phyloP scores from a whole-genome alignment of 2,113 vertebrate genomes.

The Pteronura brasiliensis region DNA sequence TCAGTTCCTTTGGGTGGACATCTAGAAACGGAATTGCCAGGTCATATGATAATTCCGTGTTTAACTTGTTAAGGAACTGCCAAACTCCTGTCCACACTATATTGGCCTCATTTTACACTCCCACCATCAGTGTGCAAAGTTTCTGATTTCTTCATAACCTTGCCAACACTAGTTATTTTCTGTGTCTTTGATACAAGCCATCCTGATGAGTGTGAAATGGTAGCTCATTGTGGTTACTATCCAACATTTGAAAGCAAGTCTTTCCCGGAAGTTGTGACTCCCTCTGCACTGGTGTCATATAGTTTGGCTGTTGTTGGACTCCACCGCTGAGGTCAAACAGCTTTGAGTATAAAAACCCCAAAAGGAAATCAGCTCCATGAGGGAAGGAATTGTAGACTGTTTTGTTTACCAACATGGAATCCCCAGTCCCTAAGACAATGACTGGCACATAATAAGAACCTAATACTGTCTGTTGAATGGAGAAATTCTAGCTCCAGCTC shows the following conservation, averaged over 20 bases:
- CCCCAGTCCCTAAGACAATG: background rate
- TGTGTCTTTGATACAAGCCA: background rate
- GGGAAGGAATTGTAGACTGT: background rate
- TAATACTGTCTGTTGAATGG: background rate
- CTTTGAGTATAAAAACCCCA: background rate
- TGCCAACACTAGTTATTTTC: background rate
- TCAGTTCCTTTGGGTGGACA: background rate
- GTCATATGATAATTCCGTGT: background rate
- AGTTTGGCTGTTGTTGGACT: background rate
- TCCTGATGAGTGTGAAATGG: background rate
- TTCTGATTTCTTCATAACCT: background rate
- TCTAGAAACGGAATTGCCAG: background rate
- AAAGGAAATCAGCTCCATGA: background rate
- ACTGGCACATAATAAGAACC: background rate
- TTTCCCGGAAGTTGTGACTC: background rate
- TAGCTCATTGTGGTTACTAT: background rate
- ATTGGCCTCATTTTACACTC: background rate
- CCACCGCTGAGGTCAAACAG: background rate
- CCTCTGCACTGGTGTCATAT: background rate
- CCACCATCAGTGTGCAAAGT: background rate
- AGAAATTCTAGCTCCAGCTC: background rate
- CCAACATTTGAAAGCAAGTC: background rate
- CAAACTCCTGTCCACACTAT: background rate
- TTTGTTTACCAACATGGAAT: background rate
- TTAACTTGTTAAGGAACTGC: background rate